A percentile compares a stretch with the other conserved stretches of the same genome.
These are phyloP conservation scores for Contarinia nasturtii DNA, from an alignment of 1,140 invertebrate species.

Conservation along the genomic window DNA sequence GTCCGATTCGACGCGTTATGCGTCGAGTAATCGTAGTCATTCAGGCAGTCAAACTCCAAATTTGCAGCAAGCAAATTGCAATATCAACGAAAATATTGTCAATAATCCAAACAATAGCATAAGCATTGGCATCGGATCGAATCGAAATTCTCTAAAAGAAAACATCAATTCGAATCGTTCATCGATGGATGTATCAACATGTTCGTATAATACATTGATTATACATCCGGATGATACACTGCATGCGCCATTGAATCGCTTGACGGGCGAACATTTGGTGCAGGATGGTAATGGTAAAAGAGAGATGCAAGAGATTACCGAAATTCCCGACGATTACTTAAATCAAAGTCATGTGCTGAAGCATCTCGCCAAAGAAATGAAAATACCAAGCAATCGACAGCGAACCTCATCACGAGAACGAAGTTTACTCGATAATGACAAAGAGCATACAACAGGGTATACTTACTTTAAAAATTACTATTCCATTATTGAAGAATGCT, in stretches of 20 bases:
- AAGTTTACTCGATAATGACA: constrained; percentile 13
- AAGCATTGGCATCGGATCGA: constrained; percentile 10
- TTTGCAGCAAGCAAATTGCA: background rate
- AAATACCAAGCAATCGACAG: constrained; percentile 25
- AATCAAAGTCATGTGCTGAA: constrained; percentile 70
- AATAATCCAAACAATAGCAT: constrained; percentile 24
- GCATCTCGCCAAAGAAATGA: constrained; percentile 66
- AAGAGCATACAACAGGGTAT: constrained; percentile 5
- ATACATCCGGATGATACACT: constrained; percentile 43
- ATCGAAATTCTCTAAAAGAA: constrained; percentile 48
- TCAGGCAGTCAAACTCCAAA: constrained; percentile 4
- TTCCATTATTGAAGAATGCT: no score
- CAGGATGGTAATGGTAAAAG: background rate
- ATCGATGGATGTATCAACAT: constrained; percentile 51
- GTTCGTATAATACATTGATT: constrained; percentile 61
- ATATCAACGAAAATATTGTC: background rate
- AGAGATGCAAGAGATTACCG: constrained; percentile 50
- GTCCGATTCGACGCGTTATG: constrained; percentile 3
- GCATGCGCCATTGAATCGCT: background rate
- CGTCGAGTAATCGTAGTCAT: constrained; percentile 3
- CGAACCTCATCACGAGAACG: constrained; percentile 7
- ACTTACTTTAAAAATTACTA: no score
- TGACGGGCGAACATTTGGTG: background rate
- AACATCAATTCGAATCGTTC: constrained; percentile 50
- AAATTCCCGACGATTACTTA: constrained; percentile 69